phyloP scores from a whole-genome alignment of 2,113 vertebrate genomes.

The Labrus mixtus region DNA sequence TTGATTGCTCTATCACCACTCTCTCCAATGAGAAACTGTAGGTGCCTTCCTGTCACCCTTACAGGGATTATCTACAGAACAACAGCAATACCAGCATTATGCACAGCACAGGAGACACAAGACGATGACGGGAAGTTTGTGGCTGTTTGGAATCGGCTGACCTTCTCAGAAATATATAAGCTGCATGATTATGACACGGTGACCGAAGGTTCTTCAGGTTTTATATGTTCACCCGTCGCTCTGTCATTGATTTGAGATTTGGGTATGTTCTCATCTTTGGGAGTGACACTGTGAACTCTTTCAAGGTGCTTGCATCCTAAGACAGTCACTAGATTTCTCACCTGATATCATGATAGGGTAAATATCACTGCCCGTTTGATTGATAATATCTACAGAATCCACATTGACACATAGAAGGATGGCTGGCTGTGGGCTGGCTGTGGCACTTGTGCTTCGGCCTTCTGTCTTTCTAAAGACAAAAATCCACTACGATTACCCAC shows the following conservation, averaged over 20 bases:
- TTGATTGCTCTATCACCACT: neutral
- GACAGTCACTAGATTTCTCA: constrained; percentile 18
- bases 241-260: constrained; percentile 12
- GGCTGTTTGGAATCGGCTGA: too few species aligned
- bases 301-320: constrained; percentile 31
- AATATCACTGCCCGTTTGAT: constrained; percentile 4
- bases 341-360: constrained; percentile 4
- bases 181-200: constrained; percentile 1
- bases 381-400: neutral
- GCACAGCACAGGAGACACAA: constrained; percentile 1
- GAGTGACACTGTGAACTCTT: constrained; percentile 41
- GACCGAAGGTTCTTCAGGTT: constrained; percentile 15
- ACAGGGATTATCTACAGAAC: neutral
- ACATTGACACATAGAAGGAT: neutral
- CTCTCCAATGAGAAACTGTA: constrained; percentile 25
- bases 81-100: constrained; percentile 14
- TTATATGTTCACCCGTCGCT: neutral
- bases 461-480: too few species aligned
- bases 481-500: constrained; percentile 1
- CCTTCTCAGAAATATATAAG: constrained; percentile 9
- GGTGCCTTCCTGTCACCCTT: constrained; percentile 44
- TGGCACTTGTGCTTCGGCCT: too few species aligned
- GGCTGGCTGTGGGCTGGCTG: constrained; percentile 8
- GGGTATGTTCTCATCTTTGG: constrained; percentile 5
- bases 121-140: neutral